Evolutionary conservation across 2,797 vertebrate genomes (phyloP), one percentile per base, ranked within the genome.

Genomic region (Epinephelus malabaricus): DNA sequence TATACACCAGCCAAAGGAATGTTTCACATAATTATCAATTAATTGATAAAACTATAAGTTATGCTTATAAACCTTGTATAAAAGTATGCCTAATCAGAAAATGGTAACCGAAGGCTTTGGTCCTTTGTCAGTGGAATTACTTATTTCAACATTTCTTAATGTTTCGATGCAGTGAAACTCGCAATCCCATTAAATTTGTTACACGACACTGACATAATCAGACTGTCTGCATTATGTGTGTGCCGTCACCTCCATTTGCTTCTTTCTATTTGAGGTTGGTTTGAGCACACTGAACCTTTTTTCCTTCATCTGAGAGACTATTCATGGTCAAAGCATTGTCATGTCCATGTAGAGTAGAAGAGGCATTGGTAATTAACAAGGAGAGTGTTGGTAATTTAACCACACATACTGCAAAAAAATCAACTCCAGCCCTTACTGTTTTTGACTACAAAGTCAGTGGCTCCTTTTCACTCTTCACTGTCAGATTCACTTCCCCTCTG

Each of bases 401-500:
- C 13, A 23, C 9, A 56, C 14, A 38, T 25, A 9, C 18, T 58
- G n/a, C 53, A 23, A 21, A 68, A 25, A 25, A 34, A 34, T n/a
- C 21, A 9, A 0, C 6, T 34, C 7, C 34, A 34, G 34, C 34
- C 14, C 8, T 15, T 40, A 9, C 15, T 49, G 2, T 70, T 34
- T 73, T 76, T 74, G 4, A 23, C 19, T 25, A 18, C 67, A 50
- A 58, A 46, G 2, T 7, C 5, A 19, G 21, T 46, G 47, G 51
- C 19, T 73, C 43, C 5, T 38, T 77, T 76, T 69, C 27, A 69
- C 63, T 63, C 53, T 78, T 77, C 58, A n/a, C 47, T 78, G 51
- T 76, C 76, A 30, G 62, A 77, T 60, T 73, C 68, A 60, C 71
- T 23, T 83, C 76, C 72, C 66, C 6, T 50, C 70, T 77, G 87